phyloP scores from a whole-genome alignment of 2,797 vertebrate genomes.

The Gymnoscopelus braueri region DNA sequence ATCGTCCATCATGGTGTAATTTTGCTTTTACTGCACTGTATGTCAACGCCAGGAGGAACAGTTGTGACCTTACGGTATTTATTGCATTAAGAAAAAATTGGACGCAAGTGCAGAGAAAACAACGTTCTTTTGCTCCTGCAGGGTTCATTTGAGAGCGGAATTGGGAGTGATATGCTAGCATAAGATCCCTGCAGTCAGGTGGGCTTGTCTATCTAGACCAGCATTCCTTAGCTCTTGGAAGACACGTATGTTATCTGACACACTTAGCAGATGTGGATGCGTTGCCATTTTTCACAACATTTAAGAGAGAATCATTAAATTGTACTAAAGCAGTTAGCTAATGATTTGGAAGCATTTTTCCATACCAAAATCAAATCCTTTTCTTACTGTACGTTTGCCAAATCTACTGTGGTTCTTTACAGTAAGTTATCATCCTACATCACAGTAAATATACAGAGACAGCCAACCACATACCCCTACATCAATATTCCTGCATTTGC shows the following conservation, averaged over 20 bases:
- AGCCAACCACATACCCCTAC: constrained; percentile 11
- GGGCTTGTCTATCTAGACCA: background rate
- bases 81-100: no score
- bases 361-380: constrained; percentile 11
- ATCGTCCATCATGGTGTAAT: background rate
- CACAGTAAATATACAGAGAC: background rate
- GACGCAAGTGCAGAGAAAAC: no score
- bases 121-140: background rate
- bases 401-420: background rate
- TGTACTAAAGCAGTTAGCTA: no score
- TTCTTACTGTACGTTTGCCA: background rate
- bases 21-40: background rate
- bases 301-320: background rate
- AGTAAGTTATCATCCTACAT: background rate
- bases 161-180: background rate
- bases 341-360: background rate
- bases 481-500: background rate
- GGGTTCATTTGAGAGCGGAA: no score
- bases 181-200: background rate
- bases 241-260: background rate
- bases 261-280: background rate
- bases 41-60: background rate
- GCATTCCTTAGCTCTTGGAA: background rate
- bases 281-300: background rate
- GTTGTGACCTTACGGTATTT: no score